Base-by-base conservation (phyloP, 2,797 vertebrate species). In the Clarias pachynema region DNA sequence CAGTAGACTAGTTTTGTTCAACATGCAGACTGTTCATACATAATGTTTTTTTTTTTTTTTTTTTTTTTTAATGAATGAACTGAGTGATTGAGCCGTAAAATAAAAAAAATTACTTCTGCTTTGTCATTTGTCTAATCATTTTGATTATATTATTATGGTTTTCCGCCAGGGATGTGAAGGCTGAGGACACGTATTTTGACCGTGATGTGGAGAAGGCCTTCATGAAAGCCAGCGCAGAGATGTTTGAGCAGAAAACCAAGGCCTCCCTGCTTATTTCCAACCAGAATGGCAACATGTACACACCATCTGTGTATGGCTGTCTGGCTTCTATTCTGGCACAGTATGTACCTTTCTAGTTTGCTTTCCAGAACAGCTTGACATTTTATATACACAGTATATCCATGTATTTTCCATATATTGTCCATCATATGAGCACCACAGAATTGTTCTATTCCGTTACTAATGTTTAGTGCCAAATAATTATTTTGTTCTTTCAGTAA, bases 201-300 rank as follows among this genome's bases (percentile, higher is more conserved):
- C 95, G 97, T 87, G 97, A 99, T 77, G 97, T 99, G 87, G 98
- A 99, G 91, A 99, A 98, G 91, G 97, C 98, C 69, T 99, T 99
- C 91, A 95, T 99, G 96, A 99, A 98, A 91, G 97, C 98, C 60
- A 99, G 98, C 49, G 72, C 95, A 12, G 96, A 98, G 37, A 89
- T 99, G 89, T 99, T 97, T 91, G 95, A 96, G 87, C 95, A 94
- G 91, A 99, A 99, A 94, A 99, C 98, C 74, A 97, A 98, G 92
- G 90, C 95, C 6, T 99, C 98, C 0, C 92, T 99, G 87, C 96
- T 99, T 0, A 92, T 99, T 37, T 99, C 98, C 79, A 99, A 95
- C 91, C 97, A 97, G 90, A 99, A 99, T 26, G 98, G 98, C 83
- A 99, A 99, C 93, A 99, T 99, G 98, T 99, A 99, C 89, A 99